Conservation (phyloP, 1,140 invertebrate species). For the Calephelis nemesis region DNA sequence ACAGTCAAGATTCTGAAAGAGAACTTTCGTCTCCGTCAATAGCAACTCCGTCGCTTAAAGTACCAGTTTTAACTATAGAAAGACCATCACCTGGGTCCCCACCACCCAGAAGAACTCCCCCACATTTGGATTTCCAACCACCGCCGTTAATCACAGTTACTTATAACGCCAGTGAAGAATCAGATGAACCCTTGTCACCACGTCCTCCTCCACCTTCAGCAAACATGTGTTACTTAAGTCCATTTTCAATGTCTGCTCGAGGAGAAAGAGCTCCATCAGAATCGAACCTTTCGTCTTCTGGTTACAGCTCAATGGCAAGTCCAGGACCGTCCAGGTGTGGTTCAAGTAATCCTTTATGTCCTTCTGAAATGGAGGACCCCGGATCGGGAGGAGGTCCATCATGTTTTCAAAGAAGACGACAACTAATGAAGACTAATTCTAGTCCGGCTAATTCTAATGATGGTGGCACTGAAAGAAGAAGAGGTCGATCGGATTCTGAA, state of each 20-base stretch:
- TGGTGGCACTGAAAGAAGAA: slow-evolving; percentile 69
- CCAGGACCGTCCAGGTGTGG: slow-evolving; percentile 88
- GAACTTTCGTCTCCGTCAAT: slow-evolving; percentile 70
- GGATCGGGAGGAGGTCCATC: slow-evolving; percentile 77
- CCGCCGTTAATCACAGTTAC: slow-evolving; percentile 88
- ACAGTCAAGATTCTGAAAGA: slow-evolving; percentile 72
- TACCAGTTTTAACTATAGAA: slow-evolving; percentile 82
- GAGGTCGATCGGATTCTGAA: slow-evolving; percentile 83
- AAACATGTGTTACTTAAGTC: slow-evolving; percentile 87
- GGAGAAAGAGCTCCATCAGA: slow-evolving; percentile 87
- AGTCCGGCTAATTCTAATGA: slow-evolving; percentile 67
- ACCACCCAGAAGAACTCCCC: slow-evolving; percentile 80
- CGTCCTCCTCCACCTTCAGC: slow-evolving; percentile 72
- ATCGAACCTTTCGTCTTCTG: slow-evolving; percentile 89
- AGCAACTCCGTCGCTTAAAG: slow-evolving; percentile 72
- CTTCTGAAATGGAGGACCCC: slow-evolving; percentile 84
- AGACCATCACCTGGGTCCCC: slow-evolving; percentile 84
- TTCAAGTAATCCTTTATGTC: slow-evolving; percentile 87
- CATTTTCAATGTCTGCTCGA: slow-evolving; percentile 85
- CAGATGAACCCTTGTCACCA: slow-evolving; percentile 84
- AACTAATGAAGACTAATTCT: slow-evolving; percentile 77
- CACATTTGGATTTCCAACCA: slow-evolving; percentile 83
- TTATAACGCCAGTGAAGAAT: slow-evolving; percentile 87
- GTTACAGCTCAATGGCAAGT: slow-evolving; percentile 90
- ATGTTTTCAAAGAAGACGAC: slow-evolving; percentile 75